phyloP scores from a whole-genome alignment of 1,140 invertebrate genomes.

The Rhopalosiphum maidis region DNA sequence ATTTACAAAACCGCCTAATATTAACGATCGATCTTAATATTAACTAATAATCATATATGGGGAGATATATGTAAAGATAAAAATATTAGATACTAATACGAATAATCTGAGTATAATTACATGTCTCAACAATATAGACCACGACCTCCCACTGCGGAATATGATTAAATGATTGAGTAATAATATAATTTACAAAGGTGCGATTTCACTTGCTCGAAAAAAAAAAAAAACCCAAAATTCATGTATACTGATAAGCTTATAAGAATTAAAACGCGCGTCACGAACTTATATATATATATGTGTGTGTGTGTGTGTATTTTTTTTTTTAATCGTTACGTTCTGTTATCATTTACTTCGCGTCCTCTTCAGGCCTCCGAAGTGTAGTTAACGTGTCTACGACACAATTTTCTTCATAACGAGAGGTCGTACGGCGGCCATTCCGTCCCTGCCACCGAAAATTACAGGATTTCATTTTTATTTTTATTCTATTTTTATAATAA shows the following conservation, averaged over 20 bases:
- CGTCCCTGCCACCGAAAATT: neutral
- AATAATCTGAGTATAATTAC: neutral
- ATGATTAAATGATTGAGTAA: no score
- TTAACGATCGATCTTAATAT: no score
- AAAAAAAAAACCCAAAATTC: neutral
- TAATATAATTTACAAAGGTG: no score
- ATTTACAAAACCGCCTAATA: neutral
- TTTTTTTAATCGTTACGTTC: neutral
- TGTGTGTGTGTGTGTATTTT: no score
- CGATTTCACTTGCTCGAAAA: neutral
- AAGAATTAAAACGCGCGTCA: neutral
- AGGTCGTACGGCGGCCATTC: neutral
- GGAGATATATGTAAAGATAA: neutral
- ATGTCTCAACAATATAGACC: neutral
- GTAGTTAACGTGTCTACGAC: neutral
- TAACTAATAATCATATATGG: neutral
- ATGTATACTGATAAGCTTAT: neutral
- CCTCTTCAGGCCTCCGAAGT: neutral
- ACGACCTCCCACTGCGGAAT: neutral
- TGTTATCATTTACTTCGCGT: neutral
- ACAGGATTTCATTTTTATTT: conserved; percentile 25
- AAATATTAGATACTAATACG: neutral
- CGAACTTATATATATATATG: neutral
- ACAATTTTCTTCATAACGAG: neutral
- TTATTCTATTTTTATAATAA: conserved; percentile 35